Conservation (phyloP, 2,113 vertebrate genomes). For the Silurus asotus region DNA sequence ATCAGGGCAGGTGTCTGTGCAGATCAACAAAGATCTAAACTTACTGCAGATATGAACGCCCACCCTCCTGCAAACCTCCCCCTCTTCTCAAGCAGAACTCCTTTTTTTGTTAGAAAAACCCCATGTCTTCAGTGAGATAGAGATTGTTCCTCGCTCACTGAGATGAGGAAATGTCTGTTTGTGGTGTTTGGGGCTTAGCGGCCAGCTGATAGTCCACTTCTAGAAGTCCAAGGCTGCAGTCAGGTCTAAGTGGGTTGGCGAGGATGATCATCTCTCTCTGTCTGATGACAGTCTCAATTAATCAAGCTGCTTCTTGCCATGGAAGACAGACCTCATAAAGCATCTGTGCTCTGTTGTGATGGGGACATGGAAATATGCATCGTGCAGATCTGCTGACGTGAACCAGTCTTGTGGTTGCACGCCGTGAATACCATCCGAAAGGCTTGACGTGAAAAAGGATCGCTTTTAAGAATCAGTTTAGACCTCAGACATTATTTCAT, state of each 20-base stretch:
- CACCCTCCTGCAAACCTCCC: no score
- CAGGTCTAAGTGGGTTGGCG: not conserved
- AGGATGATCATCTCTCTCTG: not conserved
- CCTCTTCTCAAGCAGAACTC: not conserved
- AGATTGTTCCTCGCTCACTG: no score
- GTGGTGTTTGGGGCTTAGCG: not conserved
- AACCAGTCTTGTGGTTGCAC: slow-evolving; percentile 5
- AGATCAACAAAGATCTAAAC: slow-evolving; percentile 61
- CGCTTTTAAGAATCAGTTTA: not conserved
- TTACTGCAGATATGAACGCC: not conserved
- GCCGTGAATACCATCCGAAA: not conserved
- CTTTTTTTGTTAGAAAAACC: not conserved
- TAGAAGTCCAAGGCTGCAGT: not conserved
- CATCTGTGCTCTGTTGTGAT: slow-evolving; percentile 11
- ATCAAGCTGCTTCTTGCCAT: not conserved
- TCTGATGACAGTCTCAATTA: not conserved
- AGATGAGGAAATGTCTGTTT: not conserved
- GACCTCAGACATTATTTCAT: not conserved
- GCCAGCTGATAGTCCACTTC: not conserved
- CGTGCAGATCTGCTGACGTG: not conserved
- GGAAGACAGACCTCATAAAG: slow-evolving; percentile 14
- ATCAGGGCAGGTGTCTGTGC: slow-evolving; percentile 66
- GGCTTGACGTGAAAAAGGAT: not conserved
- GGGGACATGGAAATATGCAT: not conserved
- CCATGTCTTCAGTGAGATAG: not conserved